phyloP scores from a whole-genome alignment of 2,888 invertebrate genomes.

The Meta bourneti region DNA sequence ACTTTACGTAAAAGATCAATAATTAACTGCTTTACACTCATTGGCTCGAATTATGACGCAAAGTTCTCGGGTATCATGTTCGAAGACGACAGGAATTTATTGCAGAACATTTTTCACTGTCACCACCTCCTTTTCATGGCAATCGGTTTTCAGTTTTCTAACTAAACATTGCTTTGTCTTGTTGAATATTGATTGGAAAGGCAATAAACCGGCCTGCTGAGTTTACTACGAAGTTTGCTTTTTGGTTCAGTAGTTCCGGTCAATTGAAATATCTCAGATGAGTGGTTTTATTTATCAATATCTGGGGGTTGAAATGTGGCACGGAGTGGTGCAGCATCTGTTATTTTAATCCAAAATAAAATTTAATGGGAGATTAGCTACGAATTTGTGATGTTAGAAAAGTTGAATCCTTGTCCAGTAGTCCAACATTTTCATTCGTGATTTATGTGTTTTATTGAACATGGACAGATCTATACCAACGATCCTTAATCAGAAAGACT shows the following conservation, averaged over 20 bases:
- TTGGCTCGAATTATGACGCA: constrained; percentile 26
- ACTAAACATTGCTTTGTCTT: neutral
- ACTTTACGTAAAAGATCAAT: constrained; percentile 52
- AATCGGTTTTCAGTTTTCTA: constrained; percentile 33
- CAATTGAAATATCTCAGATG: neutral
- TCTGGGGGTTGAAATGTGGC: neutral
- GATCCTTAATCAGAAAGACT: too few relatives aligned
- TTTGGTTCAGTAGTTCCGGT: neutral
- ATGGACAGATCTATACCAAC: too few relatives aligned
- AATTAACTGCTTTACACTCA: constrained; percentile 18
- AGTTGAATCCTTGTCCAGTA: too few relatives aligned
- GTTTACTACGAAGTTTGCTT: neutral
- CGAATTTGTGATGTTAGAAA: too few relatives aligned
- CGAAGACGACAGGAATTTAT: constrained; percentile 30
- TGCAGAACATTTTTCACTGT: constrained; percentile 22
- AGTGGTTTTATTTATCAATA: neutral
- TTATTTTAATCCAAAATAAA: too few relatives aligned
- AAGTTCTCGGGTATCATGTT: constrained; percentile 18
- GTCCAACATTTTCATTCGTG: too few relatives aligned
- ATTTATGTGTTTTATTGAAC: too few relatives aligned
- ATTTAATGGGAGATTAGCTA: too few relatives aligned
- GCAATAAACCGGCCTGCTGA: neutral
- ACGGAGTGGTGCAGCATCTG: too few relatives aligned
- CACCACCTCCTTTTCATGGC: constrained; percentile 4
- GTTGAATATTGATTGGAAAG: neutral